These are phyloP conservation scores for Pipistrellus pygmaeus DNA, from an alignment of 2,797 vertebrate genomes.

Conservation along the genomic window DNA sequence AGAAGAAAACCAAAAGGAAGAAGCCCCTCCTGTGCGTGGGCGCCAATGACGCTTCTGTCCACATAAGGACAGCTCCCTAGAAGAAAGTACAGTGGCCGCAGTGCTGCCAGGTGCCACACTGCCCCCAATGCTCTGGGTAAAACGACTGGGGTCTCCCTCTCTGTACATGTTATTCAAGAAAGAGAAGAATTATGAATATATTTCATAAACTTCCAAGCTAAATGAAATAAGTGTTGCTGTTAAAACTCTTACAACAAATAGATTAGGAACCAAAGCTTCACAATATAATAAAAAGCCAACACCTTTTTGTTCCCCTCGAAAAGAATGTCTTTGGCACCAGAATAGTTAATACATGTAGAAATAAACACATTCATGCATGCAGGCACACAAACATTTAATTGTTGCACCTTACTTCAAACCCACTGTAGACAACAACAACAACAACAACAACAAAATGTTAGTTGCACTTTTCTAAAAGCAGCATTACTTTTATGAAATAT, in stretches of 20 bases:
- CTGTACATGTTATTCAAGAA: background rate
- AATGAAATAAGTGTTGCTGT: background rate
- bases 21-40: background rate
- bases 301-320: background rate
- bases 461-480: background rate
- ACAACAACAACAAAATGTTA: background rate
- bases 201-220: background rate
- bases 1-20: constrained; percentile 32
- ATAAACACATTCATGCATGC: background rate
- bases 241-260: background rate
- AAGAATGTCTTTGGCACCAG: background rate
- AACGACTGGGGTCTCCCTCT: background rate
- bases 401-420: background rate
- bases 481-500: background rate
- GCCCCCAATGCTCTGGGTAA: background rate
- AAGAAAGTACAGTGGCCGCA: background rate
- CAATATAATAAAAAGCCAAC: background rate
- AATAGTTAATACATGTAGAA: background rate
- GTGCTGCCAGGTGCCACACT: background rate
- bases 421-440: background rate
- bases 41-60: background rate
- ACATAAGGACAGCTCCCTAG: background rate
- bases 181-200: background rate
- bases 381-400: background rate
- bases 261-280: background rate